A percentile compares a stretch with the other conserved stretches of the same genome.
Conservation (phyloP, 2,888 invertebrate genomes). For the Hymenopus coronatus region DNA sequence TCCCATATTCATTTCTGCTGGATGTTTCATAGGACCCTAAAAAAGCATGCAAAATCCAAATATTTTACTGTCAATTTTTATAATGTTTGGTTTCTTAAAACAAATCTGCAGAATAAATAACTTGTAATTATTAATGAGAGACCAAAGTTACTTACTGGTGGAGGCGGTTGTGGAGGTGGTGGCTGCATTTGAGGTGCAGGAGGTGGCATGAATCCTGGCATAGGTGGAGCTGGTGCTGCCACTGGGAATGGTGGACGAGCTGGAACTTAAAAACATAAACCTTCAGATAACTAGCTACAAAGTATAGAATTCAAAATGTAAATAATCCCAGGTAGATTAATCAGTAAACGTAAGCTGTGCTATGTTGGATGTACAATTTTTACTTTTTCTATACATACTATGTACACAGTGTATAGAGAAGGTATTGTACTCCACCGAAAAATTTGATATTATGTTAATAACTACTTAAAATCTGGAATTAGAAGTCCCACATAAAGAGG, state of each 20-base stretch:
- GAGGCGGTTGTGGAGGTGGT: slow-evolving; percentile 46
- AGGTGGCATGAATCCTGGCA: slow-evolving; percentile 48
- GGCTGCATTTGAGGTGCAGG: slow-evolving; percentile 43
- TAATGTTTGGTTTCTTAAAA: too few species aligned
- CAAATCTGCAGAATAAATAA: background rate
- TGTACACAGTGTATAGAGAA: too few species aligned
- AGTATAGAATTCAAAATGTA: too few species aligned
- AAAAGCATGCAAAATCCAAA: background rate
- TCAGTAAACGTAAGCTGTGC: too few species aligned
- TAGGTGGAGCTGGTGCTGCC: slow-evolving; percentile 43
- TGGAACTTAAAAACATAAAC: slow-evolving; percentile 16
- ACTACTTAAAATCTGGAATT: too few species aligned
- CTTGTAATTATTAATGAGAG: background rate
- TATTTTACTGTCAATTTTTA: background rate
- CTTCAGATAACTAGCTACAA: background rate
- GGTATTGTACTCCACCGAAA: too few species aligned
- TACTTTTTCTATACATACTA: too few species aligned
- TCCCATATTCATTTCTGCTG: slow-evolving; percentile 45
- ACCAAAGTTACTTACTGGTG: slow-evolving; percentile 39
- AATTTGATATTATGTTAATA: too few species aligned
- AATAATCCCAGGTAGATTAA: too few species aligned
- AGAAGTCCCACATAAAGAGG: too few species aligned
- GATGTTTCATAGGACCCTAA: slow-evolving; percentile 52
- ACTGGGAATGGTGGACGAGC: slow-evolving; percentile 33
- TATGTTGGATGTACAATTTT: too few species aligned